Percentiles rank a stretch among this genome's conserved stretches.
phyloP scores from a whole-genome alignment of 2,888 invertebrate species.

The Athalia rosae region DNA sequence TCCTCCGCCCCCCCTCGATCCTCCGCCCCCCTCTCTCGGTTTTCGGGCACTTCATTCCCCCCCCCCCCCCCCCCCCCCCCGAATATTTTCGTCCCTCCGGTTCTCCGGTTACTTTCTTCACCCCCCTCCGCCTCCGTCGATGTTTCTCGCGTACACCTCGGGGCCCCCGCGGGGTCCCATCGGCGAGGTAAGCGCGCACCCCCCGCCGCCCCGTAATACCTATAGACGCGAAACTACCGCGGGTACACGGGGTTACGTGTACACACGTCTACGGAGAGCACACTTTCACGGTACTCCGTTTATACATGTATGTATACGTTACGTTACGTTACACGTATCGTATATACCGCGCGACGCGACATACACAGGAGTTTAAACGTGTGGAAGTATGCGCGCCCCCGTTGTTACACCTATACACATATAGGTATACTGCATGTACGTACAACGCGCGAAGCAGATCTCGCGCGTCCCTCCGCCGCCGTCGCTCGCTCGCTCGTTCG shows the following conservation, averaged over 20 bases:
- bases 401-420: too few relatives aligned
- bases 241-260: neutral
- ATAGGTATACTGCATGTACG: too few relatives aligned
- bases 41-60: neutral
- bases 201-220: neutral
- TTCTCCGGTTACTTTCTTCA: slow-evolving; percentile 17
- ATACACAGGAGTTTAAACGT: too few relatives aligned
- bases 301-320: too few relatives aligned
- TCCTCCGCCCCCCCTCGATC: slow-evolving; percentile 48
- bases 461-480: neutral
- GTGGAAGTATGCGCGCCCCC: too few relatives aligned
- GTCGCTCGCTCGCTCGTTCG: too few relatives aligned
- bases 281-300: too few relatives aligned
- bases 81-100: neutral
- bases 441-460: neutral
- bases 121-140: too few relatives aligned
- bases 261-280: neutral
- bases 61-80: neutral
- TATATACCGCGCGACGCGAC: too few relatives aligned
- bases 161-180: slow-evolving; percentile 58
- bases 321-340: too few relatives aligned
- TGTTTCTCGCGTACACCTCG: slow-evolving; percentile 48
- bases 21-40: slow-evolving; percentile 7
- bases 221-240: neutral
- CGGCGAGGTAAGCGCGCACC: slow-evolving; percentile 33